Evolutionary conservation across 1,140 invertebrate species (phyloP).

Genomic region (Cyclina sinensis): DNA sequence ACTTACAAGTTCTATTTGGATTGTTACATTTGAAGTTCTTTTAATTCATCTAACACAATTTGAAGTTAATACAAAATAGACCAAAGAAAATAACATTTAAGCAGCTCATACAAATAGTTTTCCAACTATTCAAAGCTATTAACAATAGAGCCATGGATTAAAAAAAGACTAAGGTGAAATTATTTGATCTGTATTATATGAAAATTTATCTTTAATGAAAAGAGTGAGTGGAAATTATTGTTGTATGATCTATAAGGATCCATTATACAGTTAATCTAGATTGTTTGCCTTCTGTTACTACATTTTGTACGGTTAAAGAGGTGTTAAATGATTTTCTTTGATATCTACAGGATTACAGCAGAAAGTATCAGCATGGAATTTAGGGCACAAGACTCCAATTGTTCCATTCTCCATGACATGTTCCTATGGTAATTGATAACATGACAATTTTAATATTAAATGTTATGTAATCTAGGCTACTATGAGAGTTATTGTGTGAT

Average conservation of each 20-base stretch:
- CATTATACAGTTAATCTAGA: not conserved
- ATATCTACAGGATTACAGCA: not conserved
- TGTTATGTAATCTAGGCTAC: no score
- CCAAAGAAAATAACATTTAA: not conserved
- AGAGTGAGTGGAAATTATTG: constrained; percentile 1
- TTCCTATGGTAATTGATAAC: no score
- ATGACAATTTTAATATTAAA: no score
- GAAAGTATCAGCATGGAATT: not conserved
- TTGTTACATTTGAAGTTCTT: not conserved
- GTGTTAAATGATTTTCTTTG: constrained; percentile 11
- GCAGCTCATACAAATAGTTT: not conserved
- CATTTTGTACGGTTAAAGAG: not conserved
- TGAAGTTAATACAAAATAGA: not conserved
- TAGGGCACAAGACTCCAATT: no score
- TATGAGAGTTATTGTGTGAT: no score
- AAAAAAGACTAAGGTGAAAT: constrained; percentile 16
- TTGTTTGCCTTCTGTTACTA: not conserved
- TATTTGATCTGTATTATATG: constrained; percentile 29
- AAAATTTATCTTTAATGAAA: constrained; percentile 17
- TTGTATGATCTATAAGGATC: constrained; percentile 6
- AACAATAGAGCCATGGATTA: not conserved
- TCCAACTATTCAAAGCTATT: not conserved
- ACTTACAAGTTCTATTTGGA: no score
- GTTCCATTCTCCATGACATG: no score
- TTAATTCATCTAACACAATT: not conserved